phyloP scores from a whole-genome alignment of 2,797 vertebrate species.

The Crenichthys baileyi region DNA sequence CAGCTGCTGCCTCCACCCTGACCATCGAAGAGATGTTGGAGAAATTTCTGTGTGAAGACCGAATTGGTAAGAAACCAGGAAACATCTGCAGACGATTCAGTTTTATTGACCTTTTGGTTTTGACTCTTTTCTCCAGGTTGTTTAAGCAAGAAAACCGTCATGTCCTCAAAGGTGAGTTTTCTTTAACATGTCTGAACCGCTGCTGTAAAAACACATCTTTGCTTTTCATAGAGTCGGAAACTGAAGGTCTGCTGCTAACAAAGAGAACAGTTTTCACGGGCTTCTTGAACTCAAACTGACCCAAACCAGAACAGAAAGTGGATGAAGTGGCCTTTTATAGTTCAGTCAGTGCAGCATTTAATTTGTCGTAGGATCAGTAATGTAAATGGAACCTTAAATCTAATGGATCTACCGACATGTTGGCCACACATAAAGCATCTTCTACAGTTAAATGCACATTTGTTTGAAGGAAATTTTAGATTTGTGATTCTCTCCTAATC shows the following conservation, averaged over 20 bases:
- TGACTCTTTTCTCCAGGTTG: not conserved
- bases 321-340: too few species aligned
- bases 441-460: not conserved
- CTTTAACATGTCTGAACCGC: not conserved
- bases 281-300: not conserved
- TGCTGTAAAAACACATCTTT: not conserved
- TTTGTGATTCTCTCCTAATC: not conserved
- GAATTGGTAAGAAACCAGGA: slow-evolving; percentile 27
- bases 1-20: rapidly evolving
- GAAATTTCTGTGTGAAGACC: not conserved
- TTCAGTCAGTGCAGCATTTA: not conserved
- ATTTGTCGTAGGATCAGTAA: not conserved
- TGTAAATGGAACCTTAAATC: not conserved
- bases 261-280: too few species aligned
- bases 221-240: too few species aligned
- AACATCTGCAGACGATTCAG: not conserved
- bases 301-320: not conserved
- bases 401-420: not conserved
- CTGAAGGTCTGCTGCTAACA: too few species aligned
- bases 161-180: slow-evolving; percentile 12
- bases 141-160: slow-evolving; percentile 8
- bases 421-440: not conserved
- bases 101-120: not conserved
- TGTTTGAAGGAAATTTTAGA: not conserved
- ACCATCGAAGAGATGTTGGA: slow-evolving; percentile 21